Base-by-base conservation (phyloP, 2,888 invertebrate species). In the Anorthoa munda region DNA sequence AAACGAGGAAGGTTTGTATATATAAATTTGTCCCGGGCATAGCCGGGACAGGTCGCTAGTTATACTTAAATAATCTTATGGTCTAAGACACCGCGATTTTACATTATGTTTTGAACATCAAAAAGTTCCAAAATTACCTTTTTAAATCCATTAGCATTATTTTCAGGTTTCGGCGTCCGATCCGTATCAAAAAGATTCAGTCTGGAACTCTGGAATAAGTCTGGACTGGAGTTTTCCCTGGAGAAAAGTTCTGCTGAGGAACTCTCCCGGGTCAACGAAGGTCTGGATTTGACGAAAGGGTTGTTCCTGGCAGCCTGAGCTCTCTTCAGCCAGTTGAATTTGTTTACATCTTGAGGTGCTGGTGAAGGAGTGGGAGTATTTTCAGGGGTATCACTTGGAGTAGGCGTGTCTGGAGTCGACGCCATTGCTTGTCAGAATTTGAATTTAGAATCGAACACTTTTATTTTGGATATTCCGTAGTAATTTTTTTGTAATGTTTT, bases 121-220 rank as follows among this genome's bases (percentile, higher is more conserved):
- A 61, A 53, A n/a, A 55, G 55, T 72, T 51, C 63, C 1, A 31
- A n/a, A 59, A 39, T 77, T 92, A 95, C 95, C 95, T 94, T 93
- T 17, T 86, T 88, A 83, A 90, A 93, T 66, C 91, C 90, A 50
- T 90, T 88, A 5, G 88, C 79, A 21, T 83, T 82, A 15, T 78
- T 84, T 86, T 96, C 96, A 26, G 95, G 95, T 66, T 95, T 95
- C 0, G 96, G 95, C 0, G 93, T 87, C 0, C 95, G 93, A 31
- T 96, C 96, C 48, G 95, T 94, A 50, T 96, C 96, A 60, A 96
- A 96, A 15, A 96, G 84, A 78, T 96, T 96, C 59, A 96, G 75
- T 56, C 95, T 91, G 2, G 96, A 96, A 74, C 90, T 96, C 81
- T 96, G 96, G 78, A 96, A 96, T 83, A 96, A 93, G 68, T 96